These are phyloP conservation scores for Dasysyrphus albostriatus DNA, from an alignment of 2,888 invertebrate species.

Conservation along the genomic window DNA sequence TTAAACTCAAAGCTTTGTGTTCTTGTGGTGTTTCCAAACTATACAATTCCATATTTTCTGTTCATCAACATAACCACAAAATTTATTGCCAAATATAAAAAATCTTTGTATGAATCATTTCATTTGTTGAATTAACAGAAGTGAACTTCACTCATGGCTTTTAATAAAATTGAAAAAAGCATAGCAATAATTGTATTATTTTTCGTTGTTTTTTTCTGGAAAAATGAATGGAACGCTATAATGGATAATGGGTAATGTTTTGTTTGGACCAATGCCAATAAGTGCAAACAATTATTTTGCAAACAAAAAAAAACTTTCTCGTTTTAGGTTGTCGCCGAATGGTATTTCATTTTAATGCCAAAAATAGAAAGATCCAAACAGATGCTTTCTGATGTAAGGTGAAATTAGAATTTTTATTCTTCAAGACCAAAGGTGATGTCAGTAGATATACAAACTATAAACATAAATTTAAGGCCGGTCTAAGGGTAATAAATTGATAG, in stretches of 20 bases:
- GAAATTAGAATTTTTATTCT: slow-evolving; percentile 9
- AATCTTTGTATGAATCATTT: slow-evolving; percentile 13
- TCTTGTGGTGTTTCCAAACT: too few relatives aligned
- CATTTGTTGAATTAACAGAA: slow-evolving; percentile 23
- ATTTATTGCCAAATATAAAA: not conserved
- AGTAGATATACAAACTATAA: not conserved
- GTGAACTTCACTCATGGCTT: slow-evolving; percentile 3
- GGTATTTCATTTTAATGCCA: slow-evolving; percentile 28
- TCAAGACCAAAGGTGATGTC: slow-evolving; percentile 19
- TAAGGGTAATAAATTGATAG: too few relatives aligned
- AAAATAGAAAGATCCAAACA: slow-evolving; percentile 27
- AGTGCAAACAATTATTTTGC: slow-evolving; percentile 63
- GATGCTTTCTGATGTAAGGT: slow-evolving; percentile 7
- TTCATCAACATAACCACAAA: too few relatives aligned
- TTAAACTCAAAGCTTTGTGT: too few relatives aligned
- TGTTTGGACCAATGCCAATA: slow-evolving; percentile 60
- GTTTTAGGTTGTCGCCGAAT: slow-evolving; percentile 35
- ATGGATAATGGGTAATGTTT: slow-evolving; percentile 33
- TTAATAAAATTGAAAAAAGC: slow-evolving; percentile 38
- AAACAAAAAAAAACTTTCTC: slow-evolving; percentile 14
- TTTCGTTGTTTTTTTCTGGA: not conserved
- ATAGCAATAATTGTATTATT: slow-evolving; percentile 1
- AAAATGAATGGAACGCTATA: slow-evolving; percentile 24
- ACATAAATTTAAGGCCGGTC: too few relatives aligned
- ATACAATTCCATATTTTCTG: too few relatives aligned